A percentile compares a stretch with the other conserved stretches of the same genome.
These are phyloP conservation scores for Acleris literana DNA, from an alignment of 2,888 invertebrate genomes.

Conservation along the genomic window DNA sequence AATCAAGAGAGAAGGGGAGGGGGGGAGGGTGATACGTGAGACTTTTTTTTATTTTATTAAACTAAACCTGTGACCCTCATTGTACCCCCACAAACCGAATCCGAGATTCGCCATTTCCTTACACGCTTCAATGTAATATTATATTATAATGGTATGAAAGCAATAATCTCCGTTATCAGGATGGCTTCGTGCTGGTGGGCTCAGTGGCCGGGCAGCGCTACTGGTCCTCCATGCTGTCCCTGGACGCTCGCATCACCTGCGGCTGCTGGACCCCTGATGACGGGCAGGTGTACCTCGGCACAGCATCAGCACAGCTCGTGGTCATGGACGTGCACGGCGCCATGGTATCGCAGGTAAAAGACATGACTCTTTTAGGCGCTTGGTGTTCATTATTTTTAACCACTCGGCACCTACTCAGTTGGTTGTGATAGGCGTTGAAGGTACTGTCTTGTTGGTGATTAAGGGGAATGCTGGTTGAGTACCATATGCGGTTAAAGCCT, in stretches of 20 bases:
- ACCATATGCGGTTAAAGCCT: too few species aligned
- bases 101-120: background rate
- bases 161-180: constrained; percentile 75
- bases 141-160: background rate
- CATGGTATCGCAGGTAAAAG: constrained; percentile 91
- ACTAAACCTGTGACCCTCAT: too few species aligned
- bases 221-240: constrained; percentile 98
- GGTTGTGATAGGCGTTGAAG: too few species aligned
- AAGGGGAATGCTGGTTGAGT: too few species aligned
- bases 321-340: constrained; percentile 98
- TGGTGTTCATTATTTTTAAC: constrained; percentile 4
- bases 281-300: constrained; percentile 98
- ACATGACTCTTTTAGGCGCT: background rate
- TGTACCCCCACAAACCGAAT: too few species aligned
- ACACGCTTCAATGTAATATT: background rate
- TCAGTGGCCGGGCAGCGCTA: constrained; percentile 98
- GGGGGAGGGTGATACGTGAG: too few species aligned
- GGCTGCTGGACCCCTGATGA: constrained; percentile 99
- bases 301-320: constrained; percentile 96
- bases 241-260: constrained; percentile 96
- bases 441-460: too few species aligned
- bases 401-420: background rate
- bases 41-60: too few species aligned
- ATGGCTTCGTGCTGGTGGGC: constrained; percentile 98
- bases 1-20: too few species aligned